These are phyloP conservation scores for Acanthoscelides obtectus DNA, from an alignment of 2,888 invertebrate genomes.

Conservation along the genomic window DNA sequence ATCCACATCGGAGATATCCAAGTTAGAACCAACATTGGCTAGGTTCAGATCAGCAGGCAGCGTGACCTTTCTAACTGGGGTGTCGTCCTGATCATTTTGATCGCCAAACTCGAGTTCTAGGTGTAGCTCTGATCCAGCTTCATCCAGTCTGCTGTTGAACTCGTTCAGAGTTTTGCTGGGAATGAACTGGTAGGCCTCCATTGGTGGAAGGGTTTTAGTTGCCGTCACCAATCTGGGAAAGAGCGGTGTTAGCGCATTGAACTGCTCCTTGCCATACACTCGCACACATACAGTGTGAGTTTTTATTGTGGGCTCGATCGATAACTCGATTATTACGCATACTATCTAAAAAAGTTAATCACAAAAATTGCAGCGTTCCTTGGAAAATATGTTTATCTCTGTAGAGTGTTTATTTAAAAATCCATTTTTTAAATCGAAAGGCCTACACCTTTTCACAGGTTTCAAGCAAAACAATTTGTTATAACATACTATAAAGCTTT, in stretches of 20 bases:
- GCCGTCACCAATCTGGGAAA: constrained; percentile 66
- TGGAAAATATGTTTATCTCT: no score
- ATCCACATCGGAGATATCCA: constrained; percentile 67
- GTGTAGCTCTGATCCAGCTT: constrained; percentile 83
- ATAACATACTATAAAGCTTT: no score
- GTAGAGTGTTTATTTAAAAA: no score
- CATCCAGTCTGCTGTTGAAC: constrained; percentile 82
- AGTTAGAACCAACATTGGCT: constrained; percentile 67
- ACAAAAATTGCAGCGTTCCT: no score
- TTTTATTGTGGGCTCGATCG: no score
- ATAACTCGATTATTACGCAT: no score
- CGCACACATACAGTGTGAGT: no score
- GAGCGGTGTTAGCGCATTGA: background rate
- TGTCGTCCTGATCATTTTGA: constrained; percentile 61
- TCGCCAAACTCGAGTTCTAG: constrained; percentile 83
- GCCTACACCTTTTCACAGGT: no score
- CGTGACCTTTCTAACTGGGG: constrained; percentile 46
- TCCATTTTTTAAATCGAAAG: no score
- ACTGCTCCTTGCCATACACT: no score
- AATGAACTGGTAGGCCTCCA: constrained; percentile 81
- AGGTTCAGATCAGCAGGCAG: constrained; percentile 66
- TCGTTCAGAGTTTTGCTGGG: constrained; percentile 83
- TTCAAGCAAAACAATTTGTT: no score
- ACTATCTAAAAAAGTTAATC: no score
- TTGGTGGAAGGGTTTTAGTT: constrained; percentile 83